phyloP scores from a whole-genome alignment of 1,140 invertebrate species.

The Acromyrmex charruanus region DNA sequence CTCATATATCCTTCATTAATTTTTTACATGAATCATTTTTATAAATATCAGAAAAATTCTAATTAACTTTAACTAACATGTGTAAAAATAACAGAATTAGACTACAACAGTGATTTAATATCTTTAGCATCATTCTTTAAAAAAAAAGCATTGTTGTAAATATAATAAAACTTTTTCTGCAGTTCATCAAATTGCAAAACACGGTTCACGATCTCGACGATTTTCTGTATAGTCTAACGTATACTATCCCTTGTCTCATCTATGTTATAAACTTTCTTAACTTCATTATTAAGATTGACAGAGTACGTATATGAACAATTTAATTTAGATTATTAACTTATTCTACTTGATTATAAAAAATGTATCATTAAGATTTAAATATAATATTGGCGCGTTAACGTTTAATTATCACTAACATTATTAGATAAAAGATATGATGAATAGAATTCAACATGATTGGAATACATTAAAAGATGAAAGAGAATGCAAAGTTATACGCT shows the following conservation, averaged over 20 bases:
- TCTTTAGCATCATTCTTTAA: too few species aligned
- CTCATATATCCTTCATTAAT: too few species aligned
- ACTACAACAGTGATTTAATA: too few species aligned
- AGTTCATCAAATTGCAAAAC: conserved; percentile 6
- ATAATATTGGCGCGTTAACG: neutral
- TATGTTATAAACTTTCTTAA: conserved; percentile 3
- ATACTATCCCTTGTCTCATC: conserved; percentile 5
- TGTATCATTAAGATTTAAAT: neutral
- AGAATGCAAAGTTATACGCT: conserved; percentile 22
- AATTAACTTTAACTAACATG: too few species aligned
- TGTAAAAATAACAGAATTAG: too few species aligned
- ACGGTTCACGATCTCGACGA: conserved; percentile 4
- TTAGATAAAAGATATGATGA: neutral
- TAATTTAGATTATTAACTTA: neutral
- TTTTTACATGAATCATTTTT: too few species aligned
- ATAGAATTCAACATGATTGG: conserved; percentile 16
- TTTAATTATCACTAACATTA: neutral
- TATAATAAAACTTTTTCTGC: conserved; percentile 13
- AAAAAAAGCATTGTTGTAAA: neutral
- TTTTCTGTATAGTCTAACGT: conserved; percentile 15
- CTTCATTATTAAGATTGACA: neutral
- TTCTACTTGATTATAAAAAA: neutral
- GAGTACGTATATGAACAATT: conserved; percentile 1
- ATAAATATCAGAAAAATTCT: too few species aligned
- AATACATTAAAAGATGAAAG: conserved; percentile 8